Conservation (phyloP, 2,888 invertebrate genomes). For the Pedicia rivosa region DNA sequence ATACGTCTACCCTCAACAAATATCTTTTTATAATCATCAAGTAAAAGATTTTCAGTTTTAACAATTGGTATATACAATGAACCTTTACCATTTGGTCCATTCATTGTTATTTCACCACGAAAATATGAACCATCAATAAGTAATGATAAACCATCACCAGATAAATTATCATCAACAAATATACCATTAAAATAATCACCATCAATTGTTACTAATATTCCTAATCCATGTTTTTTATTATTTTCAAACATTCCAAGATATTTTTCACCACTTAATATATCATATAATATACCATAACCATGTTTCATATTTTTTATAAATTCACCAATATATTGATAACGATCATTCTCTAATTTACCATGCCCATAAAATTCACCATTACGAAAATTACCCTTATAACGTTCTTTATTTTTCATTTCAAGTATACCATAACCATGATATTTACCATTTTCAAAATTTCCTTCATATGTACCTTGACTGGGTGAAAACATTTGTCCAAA, state of each 20-base stretch:
- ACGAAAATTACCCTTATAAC: conserved; percentile 76
- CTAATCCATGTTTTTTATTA: conserved; percentile 68
- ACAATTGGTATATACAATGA: conserved; percentile 49
- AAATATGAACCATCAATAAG: conserved; percentile 79
- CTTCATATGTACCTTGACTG: conserved; percentile 48
- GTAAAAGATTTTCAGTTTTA: neutral
- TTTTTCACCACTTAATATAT: conserved; percentile 72
- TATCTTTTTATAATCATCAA: conserved; percentile 3
- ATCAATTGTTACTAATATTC: conserved; percentile 73
- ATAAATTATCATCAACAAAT: conserved; percentile 62
- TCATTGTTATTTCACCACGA: conserved; percentile 73
- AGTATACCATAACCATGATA: conserved; percentile 62
- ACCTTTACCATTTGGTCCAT: conserved; percentile 68
- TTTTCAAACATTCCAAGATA: conserved; percentile 83
- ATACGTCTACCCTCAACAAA: conserved; percentile 10
- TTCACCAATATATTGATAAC: conserved; percentile 79
- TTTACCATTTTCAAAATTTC: conserved; percentile 43
- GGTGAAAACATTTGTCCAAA: conserved; percentile 28
- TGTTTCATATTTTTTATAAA: conserved; percentile 62
- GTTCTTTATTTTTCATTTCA: conserved; percentile 55
- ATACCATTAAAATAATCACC: conserved; percentile 84
- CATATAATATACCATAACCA: conserved; percentile 82
- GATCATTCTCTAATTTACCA: conserved; percentile 65
- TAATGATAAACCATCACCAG: conserved; percentile 74
- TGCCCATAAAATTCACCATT: conserved; percentile 74